Evolutionary conservation across 92 coral and sea anemone species (phyloP).

Genomic region (Heteractis magnifica): DNA sequence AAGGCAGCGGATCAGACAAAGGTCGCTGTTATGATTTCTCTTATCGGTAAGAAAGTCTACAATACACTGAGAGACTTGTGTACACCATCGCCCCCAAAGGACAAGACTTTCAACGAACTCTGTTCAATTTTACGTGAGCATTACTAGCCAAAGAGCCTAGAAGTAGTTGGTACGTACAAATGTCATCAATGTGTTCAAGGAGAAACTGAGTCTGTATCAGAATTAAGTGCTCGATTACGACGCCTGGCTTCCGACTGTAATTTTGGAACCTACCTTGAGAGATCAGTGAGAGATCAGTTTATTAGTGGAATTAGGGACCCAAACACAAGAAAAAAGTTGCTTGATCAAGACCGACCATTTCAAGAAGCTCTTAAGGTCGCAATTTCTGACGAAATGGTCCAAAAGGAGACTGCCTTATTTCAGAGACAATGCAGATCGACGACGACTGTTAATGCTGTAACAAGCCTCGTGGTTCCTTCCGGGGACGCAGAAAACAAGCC

Average conservation of each 20-base stretch:
- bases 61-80: slow-evolving; percentile 16
- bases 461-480: background rate
- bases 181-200: slow-evolving; percentile 59
- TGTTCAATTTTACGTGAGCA: slow-evolving; percentile 10
- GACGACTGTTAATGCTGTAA: background rate
- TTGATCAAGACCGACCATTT: background rate
- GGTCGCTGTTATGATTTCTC: slow-evolving; percentile 23
- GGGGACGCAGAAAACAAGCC: background rate
- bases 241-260: slow-evolving; percentile 39
- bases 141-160: slow-evolving; percentile 53
- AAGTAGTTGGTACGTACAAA: slow-evolving; percentile 54
- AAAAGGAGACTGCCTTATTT: background rate
- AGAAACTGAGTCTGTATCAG: slow-evolving; percentile 47
- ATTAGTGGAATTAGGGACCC: slow-evolving; percentile 46
- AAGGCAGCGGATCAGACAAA: slow-evolving; percentile 38
- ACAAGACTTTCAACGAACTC: background rate
- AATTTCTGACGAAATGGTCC: slow-evolving; percentile 1
- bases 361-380: slow-evolving; percentile 4
- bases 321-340: slow-evolving; percentile 46
- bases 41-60: slow-evolving; percentile 21
- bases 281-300: slow-evolving; percentile 36
- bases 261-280: slow-evolving; percentile 38
- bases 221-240: slow-evolving; percentile 48
- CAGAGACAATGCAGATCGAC: background rate
- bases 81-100: background rate